Evolutionary conservation across 2,797 vertebrate species (phyloP).

Genomic region (Leucoraja ocellata): DNA sequence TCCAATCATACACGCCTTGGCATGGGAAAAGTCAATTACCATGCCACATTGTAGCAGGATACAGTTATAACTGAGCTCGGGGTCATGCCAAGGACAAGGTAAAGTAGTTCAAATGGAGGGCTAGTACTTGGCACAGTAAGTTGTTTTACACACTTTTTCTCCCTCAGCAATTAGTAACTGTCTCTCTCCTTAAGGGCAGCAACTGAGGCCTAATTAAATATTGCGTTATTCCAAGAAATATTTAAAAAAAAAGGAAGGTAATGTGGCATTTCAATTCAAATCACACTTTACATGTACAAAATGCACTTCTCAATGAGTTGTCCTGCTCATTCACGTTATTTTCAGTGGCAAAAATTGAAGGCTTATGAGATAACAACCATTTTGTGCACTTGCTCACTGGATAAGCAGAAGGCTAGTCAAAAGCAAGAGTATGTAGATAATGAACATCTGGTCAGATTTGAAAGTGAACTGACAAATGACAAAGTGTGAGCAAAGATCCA

Average conservation of each 20-base stretch:
- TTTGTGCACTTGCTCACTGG: neutral
- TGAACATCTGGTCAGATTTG: neutral
- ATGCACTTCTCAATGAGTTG: neutral
- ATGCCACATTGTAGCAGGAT: neutral
- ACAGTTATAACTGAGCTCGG: neutral
- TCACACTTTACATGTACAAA: neutral
- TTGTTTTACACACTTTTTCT: neutral
- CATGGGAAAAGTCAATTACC: neutral
- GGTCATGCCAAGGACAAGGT: neutral
- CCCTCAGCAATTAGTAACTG: neutral
- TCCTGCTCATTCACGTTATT: neutral
- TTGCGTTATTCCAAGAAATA: neutral
- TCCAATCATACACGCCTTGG: neutral
- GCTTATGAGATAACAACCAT: neutral
- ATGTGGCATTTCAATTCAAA: neutral
- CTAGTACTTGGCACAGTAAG: neutral
- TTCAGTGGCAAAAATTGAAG: neutral
- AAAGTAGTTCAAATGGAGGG: neutral
- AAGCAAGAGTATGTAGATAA: neutral
- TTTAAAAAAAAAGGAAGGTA: neutral
- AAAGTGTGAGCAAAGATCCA: neutral
- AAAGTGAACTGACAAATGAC: neutral
- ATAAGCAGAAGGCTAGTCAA: neutral
- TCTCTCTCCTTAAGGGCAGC: neutral
- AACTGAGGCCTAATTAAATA: neutral